Evolutionary conservation across 2,797 vertebrate genomes (phyloP).

Genomic region (Eidolon dupreanum): DNA sequence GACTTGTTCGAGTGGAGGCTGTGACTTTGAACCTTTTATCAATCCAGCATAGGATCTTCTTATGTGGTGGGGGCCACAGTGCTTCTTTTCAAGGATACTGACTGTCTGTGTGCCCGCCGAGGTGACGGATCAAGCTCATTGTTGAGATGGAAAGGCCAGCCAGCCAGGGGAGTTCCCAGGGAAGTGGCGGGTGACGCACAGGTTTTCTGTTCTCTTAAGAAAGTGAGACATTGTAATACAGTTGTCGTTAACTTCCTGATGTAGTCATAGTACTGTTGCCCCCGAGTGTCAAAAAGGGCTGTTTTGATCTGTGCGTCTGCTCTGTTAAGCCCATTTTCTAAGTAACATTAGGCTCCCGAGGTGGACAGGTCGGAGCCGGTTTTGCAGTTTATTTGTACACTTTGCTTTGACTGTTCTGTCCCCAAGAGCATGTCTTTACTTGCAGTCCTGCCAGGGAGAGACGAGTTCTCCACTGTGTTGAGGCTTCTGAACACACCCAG

Average conservation of each 20-base stretch:
- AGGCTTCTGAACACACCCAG: neutral
- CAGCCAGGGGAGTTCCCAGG: constrained; percentile 90
- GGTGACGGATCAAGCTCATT: constrained; percentile 89
- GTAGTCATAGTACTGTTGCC: neutral
- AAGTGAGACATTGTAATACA: neutral
- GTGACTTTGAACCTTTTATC: neutral
- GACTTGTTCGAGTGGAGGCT: neutral
- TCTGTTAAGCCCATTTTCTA: neutral
- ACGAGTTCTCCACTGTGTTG: fast-evolving
- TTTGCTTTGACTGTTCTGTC: neutral
- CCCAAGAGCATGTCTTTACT: neutral
- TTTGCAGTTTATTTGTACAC: neutral
- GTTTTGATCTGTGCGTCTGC: neutral
- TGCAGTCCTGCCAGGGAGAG: neutral
- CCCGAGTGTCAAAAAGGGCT: neutral
- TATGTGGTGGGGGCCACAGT: neutral
- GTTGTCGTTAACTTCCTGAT: neutral
- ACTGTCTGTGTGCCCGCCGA: constrained; percentile 85
- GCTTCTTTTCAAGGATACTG: neutral
- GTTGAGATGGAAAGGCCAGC: constrained; percentile 90
- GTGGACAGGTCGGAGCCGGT: neutral
- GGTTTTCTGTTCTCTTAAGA: neutral
- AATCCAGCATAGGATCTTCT: neutral
- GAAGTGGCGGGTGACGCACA: constrained; percentile 81
- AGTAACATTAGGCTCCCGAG: too few relatives aligned